Evolutionary conservation across 1,140 invertebrate genomes (phyloP).

Genomic region (Cydia splendana): DNA sequence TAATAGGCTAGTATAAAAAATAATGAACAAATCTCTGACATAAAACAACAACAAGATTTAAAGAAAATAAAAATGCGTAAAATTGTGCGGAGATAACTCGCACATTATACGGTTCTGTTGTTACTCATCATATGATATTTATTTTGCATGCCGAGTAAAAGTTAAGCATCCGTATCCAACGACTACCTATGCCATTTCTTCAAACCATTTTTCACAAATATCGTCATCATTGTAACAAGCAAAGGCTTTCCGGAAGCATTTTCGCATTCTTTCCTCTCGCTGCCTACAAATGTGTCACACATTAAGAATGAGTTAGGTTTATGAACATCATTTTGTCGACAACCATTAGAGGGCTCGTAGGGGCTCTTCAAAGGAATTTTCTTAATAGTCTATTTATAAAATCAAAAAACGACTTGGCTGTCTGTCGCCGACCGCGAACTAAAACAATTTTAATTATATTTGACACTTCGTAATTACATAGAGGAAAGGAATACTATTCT

Average conservation of each 20-base stretch:
- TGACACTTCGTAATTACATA: constrained; percentile 68
- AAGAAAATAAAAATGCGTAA: too few relatives aligned
- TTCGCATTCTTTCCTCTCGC: constrained; percentile 59
- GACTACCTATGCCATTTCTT: constrained; percentile 37
- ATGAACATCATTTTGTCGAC: constrained; percentile 23
- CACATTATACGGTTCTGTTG: too few relatives aligned
- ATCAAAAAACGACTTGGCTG: not conserved
- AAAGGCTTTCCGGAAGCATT: constrained; percentile 53
- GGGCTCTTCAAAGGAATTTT: constrained; percentile 13
- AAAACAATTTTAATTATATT: constrained; percentile 66
- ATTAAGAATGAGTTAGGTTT: constrained; percentile 32
- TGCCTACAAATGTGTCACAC: constrained; percentile 30
- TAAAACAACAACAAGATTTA: too few relatives aligned
- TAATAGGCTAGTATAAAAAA: too few relatives aligned
- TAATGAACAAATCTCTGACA: too few relatives aligned
- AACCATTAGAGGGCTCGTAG: constrained; percentile 8
- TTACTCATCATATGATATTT: too few relatives aligned
- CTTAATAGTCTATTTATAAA: constrained; percentile 14
- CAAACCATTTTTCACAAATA: constrained; percentile 52
- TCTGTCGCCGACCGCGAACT: constrained; percentile 43
- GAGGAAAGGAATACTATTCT: constrained; percentile 47
- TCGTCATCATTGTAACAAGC: constrained; percentile 69
- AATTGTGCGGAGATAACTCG: too few relatives aligned
- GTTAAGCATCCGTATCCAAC: not conserved
- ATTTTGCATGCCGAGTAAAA: not conserved